Percentiles rank a stretch among this genome's conserved stretches.
These are phyloP conservation scores for Mugil cephalus DNA, from an alignment of 2,113 vertebrate species.

Conservation along the genomic window DNA sequence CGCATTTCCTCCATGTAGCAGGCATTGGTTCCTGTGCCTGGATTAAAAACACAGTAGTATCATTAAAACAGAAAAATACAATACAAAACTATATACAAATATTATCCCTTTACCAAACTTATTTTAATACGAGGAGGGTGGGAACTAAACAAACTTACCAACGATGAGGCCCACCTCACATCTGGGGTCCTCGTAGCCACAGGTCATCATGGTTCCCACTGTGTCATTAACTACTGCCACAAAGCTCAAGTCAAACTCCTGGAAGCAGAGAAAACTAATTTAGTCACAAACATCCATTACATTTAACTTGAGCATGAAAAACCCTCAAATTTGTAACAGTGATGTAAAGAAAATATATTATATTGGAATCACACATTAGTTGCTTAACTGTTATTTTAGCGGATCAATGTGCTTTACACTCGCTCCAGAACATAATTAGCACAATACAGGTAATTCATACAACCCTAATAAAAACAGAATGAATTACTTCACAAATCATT, in stretches of 20 bases:
- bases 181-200: slow-evolving; percentile 92
- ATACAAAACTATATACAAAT: neutral
- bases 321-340: too few species aligned
- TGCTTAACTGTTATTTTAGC: too few species aligned
- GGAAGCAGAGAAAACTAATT: slow-evolving; percentile 14
- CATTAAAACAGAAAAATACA: too few species aligned
- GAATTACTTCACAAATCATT: too few species aligned
- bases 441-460: too few species aligned
- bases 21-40: slow-evolving; percentile 94
- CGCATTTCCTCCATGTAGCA: slow-evolving; percentile 99
- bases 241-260: slow-evolving; percentile 96
- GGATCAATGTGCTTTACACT: too few species aligned
- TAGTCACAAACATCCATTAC: neutral
- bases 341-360: too few species aligned
- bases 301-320: neutral
- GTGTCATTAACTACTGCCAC: slow-evolving; percentile 97
- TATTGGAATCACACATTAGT: too few species aligned
- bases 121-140: neutral
- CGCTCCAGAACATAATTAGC: too few species aligned
- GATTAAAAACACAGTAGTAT: neutral
- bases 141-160: slow-evolving; percentile 81
- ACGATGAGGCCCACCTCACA: slow-evolving; percentile 98
- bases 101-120: too few species aligned
- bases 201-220: slow-evolving; percentile 99
- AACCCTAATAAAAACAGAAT: too few species aligned